Percentiles rank a stretch among this genome's conserved stretches.
phyloP scores from a whole-genome alignment of 2,888 invertebrate genomes.

The Caenorhabditis imperialis region DNA sequence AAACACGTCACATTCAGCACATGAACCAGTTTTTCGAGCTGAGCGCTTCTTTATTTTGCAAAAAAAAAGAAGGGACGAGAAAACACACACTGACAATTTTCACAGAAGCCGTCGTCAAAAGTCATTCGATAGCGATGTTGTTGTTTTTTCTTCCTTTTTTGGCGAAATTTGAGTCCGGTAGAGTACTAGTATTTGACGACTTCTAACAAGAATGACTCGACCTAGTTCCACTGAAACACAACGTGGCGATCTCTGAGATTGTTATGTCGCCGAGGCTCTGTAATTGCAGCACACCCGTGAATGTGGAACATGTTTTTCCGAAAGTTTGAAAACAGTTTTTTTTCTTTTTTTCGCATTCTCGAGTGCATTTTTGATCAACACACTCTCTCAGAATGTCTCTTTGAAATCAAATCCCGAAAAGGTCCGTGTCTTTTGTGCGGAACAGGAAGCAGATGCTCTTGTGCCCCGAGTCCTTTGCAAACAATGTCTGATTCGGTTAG shows the following conservation, averaged over 20 bases:
- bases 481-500: constrained; percentile 27
- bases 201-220: no score
- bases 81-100: not conserved
- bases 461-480: constrained; percentile 12
- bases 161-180: constrained; percentile 11
- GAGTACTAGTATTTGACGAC: not conserved
- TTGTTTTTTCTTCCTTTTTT: constrained; percentile 1
- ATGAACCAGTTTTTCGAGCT: constrained; percentile 17
- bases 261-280: no score
- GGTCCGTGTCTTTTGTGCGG: constrained; percentile 1
- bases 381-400: no score
- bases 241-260: no score
- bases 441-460: constrained; percentile 6
- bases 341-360: no score
- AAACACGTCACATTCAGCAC: constrained; percentile 38
- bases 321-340: no score
- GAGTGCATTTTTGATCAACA: no score
- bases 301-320: no score
- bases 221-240: no score
- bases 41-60: constrained; percentile 18
- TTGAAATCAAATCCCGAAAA: no score
- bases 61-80: not conserved
- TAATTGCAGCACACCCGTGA: no score
- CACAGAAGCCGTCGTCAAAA: constrained; percentile 9
- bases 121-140: constrained; percentile 22